Conservation (phyloP, 2,888 invertebrate species). For the Apantesis nais region DNA sequence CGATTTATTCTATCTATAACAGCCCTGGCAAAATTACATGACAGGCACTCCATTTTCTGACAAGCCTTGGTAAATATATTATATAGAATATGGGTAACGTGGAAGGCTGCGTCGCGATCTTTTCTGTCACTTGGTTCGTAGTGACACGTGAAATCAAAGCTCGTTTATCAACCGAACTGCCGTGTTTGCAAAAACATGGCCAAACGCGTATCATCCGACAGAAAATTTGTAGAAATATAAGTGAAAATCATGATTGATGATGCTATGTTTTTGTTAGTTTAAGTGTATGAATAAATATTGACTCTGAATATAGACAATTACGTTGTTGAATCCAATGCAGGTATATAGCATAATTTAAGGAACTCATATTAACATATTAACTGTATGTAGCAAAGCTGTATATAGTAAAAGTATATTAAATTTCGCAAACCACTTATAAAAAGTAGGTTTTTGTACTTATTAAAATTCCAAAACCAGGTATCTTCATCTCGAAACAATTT, state of each 20-base stretch:
- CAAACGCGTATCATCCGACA: slow-evolving; percentile 21
- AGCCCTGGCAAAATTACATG: slow-evolving; percentile 17
- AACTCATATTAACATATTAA: too few relatives aligned
- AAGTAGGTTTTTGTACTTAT: too few relatives aligned
- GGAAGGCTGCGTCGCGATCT: slow-evolving; percentile 37
- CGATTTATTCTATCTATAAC: too few relatives aligned
- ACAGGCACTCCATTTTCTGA: slow-evolving; percentile 17
- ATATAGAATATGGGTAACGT: slow-evolving; percentile 15
- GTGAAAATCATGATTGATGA: background rate
- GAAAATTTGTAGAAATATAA: slow-evolving; percentile 24
- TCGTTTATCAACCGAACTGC: slow-evolving; percentile 49
- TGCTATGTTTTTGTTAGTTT: background rate
- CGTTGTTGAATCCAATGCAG: too few relatives aligned
- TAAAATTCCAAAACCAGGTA: too few relatives aligned
- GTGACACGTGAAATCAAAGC: slow-evolving; percentile 50
- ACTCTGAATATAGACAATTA: background rate
- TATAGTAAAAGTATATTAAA: too few relatives aligned
- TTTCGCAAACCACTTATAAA: too few relatives aligned
- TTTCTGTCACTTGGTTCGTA: slow-evolving; percentile 41
- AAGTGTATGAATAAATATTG: background rate
- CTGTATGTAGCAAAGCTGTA: too few relatives aligned
- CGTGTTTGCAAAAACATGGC: slow-evolving; percentile 38
- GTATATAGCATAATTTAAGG: too few relatives aligned
- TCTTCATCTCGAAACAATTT: too few relatives aligned
- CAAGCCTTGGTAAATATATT: slow-evolving; percentile 16